Evolutionary conservation across 2,797 vertebrate species (phyloP).

Genomic region (Yasuhikotakia modesta): DNA sequence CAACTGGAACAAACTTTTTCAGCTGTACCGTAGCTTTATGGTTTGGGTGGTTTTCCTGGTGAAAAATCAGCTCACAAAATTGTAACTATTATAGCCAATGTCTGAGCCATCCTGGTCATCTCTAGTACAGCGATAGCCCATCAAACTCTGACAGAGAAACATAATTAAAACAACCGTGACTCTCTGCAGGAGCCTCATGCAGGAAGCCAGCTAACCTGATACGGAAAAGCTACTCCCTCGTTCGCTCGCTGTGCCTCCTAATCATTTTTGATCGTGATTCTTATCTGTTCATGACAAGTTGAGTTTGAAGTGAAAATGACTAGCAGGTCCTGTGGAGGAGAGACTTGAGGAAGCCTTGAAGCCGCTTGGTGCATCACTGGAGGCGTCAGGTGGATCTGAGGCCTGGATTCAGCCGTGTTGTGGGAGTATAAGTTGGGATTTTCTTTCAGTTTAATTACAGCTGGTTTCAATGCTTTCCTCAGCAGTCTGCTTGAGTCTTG

Average conservation of each 20-base stretch:
- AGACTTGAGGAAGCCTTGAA: slow-evolving; percentile 32
- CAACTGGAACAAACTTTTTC: no score
- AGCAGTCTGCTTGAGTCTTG: slow-evolving; percentile 14
- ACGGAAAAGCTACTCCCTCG: slow-evolving; percentile 16
- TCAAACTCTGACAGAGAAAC: background rate
- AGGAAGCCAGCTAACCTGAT: background rate
- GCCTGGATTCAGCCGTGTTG: slow-evolving; percentile 26
- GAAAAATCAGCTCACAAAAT: background rate
- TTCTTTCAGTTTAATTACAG: slow-evolving; percentile 34
- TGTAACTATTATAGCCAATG: background rate
- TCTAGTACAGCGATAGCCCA: background rate
- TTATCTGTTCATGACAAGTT: slow-evolving; percentile 20
- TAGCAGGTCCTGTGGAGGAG: slow-evolving; percentile 31
- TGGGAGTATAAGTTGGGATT: slow-evolving; percentile 25
- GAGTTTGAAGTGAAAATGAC: slow-evolving; percentile 35
- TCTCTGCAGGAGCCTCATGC: slow-evolving; percentile 23
- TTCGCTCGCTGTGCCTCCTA: slow-evolving; percentile 14
- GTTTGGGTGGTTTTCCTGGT: no score
- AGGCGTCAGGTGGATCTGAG: slow-evolving; percentile 41
- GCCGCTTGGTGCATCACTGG: slow-evolving; percentile 28
- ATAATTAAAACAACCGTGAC: slow-evolving; percentile 2
- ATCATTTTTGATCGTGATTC: slow-evolving; percentile 37
- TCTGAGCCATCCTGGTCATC: no score
- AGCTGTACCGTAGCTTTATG: no score
- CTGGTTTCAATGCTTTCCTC: slow-evolving; percentile 18